Conservation (phyloP, 2,797 vertebrate species). For the Lepus townsendii region DNA sequence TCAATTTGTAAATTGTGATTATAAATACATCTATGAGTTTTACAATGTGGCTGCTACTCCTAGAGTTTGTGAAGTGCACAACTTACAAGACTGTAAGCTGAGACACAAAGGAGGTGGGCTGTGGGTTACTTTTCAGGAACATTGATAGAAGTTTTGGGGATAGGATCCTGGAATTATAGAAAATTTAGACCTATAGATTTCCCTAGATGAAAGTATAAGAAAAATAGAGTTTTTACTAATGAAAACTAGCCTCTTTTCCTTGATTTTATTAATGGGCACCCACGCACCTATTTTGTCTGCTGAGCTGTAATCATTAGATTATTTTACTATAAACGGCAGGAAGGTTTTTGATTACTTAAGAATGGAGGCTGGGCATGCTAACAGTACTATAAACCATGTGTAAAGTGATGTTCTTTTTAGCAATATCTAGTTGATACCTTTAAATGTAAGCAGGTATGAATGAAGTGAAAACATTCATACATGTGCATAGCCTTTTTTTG, state of each 20-base stretch:
- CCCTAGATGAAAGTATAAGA: conserved; percentile 21
- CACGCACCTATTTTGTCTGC: not conserved
- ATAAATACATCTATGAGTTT: conserved; percentile 8
- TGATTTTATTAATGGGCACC: not conserved
- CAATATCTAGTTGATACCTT: conserved; percentile 80
- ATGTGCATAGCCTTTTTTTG: not conserved
- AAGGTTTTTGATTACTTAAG: conserved; percentile 26
- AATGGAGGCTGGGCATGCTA: not conserved
- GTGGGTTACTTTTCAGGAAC: not conserved
- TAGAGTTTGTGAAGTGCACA: not conserved
- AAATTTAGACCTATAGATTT: conserved; percentile 1
- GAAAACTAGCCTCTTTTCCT: not conserved
- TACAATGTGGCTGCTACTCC: not conserved
- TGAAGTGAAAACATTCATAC: conserved; percentile 31
- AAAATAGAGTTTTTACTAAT: conserved; percentile 3
- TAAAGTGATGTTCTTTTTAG: conserved; percentile 63
- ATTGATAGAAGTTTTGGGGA: not conserved
- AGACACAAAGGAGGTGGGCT: not conserved
- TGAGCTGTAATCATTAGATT: not conserved
- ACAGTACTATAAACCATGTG: not conserved
- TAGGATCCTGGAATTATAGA: conserved; percentile 12
- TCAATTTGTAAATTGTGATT: not conserved
- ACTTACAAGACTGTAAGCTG: not conserved
- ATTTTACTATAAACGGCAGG: conserved; percentile 1
- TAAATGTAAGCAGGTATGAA: conserved; percentile 78